Percentiles rank a stretch among this genome's conserved stretches.
Conservation (phyloP, 2,888 invertebrate genomes). For the Eurytoma adleriae region DNA sequence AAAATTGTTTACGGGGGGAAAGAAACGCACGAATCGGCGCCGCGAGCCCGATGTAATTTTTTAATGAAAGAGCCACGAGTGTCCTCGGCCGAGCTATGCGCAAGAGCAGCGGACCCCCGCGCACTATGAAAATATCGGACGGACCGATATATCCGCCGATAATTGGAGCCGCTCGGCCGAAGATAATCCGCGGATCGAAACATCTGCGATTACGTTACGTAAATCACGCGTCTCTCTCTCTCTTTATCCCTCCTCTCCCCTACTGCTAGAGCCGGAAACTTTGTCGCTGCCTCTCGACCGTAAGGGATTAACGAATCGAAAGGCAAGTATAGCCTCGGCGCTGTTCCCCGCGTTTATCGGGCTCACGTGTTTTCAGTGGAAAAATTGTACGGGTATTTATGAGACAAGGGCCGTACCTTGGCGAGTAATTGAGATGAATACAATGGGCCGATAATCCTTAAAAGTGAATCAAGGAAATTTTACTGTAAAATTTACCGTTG, state of each 20-base stretch:
- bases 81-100: background rate
- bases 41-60: no score
- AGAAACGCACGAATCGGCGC: no score
- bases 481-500: no score
- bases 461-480: no score
- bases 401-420: no score
- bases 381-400: no score
- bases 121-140: constrained; percentile 65
- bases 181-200: constrained; percentile 68
- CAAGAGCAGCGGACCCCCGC: background rate
- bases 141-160: constrained; percentile 63
- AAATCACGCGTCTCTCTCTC: constrained; percentile 58
- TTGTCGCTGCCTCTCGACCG: background rate
- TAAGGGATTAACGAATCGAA: constrained; percentile 42
- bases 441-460: no score
- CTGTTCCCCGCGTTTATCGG: background rate
- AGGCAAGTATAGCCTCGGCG: constrained; percentile 18
- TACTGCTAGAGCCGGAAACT: background rate
- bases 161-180: constrained; percentile 62
- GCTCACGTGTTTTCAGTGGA: no score
- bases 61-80: background rate
- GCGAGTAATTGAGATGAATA: no score
- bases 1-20: no score
- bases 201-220: constrained; percentile 63
- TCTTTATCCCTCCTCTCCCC: background rate